These are phyloP conservation scores for Pseudopodoces humilis DNA, from an alignment of 2,113 vertebrate genomes.

Conservation along the genomic window DNA sequence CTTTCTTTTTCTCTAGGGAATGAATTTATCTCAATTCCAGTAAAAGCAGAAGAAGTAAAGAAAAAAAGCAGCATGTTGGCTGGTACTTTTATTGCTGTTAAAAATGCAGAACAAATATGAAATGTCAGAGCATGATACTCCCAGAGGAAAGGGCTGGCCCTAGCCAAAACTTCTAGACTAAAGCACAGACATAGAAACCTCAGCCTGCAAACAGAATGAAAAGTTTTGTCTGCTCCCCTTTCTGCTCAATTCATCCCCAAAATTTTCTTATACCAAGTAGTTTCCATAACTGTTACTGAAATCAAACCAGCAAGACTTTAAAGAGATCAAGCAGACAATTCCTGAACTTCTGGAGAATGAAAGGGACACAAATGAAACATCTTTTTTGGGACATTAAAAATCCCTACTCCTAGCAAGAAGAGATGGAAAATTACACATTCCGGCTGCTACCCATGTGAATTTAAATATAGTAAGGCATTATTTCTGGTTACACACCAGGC, in stretches of 20 bases:
- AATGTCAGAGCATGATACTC: not conserved
- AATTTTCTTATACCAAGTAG: not conserved
- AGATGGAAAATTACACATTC: not conserved
- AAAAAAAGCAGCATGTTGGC: not conserved
- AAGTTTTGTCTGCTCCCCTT: not conserved
- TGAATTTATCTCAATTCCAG: not conserved
- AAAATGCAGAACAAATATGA: not conserved
- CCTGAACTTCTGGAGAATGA: not conserved
- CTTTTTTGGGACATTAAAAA: not conserved
- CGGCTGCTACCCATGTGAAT: not conserved
- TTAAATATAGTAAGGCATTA: not conserved
- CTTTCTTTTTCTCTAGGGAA: not conserved
- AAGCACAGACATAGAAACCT: not conserved
- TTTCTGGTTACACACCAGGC: not conserved
- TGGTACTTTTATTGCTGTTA: not conserved
- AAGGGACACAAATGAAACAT: not conserved
- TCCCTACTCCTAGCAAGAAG: not conserved
- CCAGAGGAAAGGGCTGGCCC: not conserved
- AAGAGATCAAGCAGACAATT: not conserved
- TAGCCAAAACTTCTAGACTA: not conserved
- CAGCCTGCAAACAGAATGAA: not conserved
- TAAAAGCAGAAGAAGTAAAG: not conserved
- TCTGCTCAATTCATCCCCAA: not conserved
- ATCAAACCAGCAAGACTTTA: not conserved
- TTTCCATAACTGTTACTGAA: not conserved